Percentiles rank a stretch among this genome's conserved stretches.
These are phyloP conservation scores for Cerastis rubricosa DNA, from an alignment of 2,888 invertebrate species.

Conservation along the genomic window DNA sequence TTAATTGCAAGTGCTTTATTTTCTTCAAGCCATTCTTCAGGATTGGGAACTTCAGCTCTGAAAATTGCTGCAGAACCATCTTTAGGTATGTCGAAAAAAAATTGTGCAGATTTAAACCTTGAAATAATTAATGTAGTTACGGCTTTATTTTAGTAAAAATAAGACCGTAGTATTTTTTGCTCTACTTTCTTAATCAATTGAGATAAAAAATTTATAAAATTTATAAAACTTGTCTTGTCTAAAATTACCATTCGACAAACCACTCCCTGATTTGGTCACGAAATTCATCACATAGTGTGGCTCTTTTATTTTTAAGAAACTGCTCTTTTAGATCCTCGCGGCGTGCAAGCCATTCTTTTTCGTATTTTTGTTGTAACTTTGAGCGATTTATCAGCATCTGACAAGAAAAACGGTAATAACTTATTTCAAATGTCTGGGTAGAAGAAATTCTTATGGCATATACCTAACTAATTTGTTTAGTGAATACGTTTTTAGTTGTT, in stretches of 20 bases:
- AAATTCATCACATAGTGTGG: conserved; percentile 73
- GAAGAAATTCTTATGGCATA: not conserved
- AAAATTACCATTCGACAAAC: conserved; percentile 80
- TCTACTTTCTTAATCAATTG: not conserved
- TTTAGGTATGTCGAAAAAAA: conserved; percentile 80
- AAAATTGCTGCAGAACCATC: conserved; percentile 76
- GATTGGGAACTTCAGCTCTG: conserved; percentile 76
- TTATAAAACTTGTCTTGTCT: too few relatives aligned
- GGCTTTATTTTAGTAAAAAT: not conserved
- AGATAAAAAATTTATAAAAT: too few relatives aligned
- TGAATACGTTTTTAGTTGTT: too few relatives aligned
- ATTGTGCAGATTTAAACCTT: conserved; percentile 79
- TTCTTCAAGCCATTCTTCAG: conserved; percentile 78
- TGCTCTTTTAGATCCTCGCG: conserved; percentile 69
- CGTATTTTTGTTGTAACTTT: conserved; percentile 58
- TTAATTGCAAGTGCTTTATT: conserved; percentile 73
- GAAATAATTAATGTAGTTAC: conserved; percentile 4
- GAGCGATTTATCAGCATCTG: conserved; percentile 45
- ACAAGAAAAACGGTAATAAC: not conserved
- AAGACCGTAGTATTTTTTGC: not conserved
- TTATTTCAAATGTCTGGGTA: not conserved
- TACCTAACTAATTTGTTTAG: too few relatives aligned
- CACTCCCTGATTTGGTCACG: conserved; percentile 79
- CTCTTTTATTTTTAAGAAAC: conserved; percentile 67
- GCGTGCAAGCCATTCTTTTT: conserved; percentile 69